Percentiles rank a stretch among this genome's conserved stretches.
phyloP scores from a whole-genome alignment of 2,113 vertebrate species.

The Emydocephalus ijimae region DNA sequence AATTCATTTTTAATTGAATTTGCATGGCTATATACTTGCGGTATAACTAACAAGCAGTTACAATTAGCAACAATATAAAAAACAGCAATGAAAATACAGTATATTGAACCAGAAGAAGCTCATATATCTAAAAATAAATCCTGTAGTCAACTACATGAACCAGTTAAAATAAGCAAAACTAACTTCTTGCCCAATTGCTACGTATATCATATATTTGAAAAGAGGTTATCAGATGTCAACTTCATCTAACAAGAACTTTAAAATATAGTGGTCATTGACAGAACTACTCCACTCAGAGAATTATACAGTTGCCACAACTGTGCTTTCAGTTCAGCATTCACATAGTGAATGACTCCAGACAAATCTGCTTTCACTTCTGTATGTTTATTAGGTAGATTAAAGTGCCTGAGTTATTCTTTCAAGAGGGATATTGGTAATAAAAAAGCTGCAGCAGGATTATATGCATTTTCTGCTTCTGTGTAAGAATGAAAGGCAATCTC shows the following conservation, averaged over 20 bases:
- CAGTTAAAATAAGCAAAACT: neutral
- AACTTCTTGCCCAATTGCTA: neutral
- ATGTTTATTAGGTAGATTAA: neutral
- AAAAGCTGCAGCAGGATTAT: neutral
- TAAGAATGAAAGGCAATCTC: constrained; percentile 18
- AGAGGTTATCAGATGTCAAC: neutral
- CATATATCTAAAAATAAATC: neutral
- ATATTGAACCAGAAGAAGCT: neutral
- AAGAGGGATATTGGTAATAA: neutral
- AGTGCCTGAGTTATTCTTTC: neutral
- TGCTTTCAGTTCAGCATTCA: neutral
- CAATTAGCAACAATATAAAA: neutral
- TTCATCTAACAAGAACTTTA: neutral
- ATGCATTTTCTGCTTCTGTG: constrained; percentile 23
- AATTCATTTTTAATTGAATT: neutral
- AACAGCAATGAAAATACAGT: neutral
- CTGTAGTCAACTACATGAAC: neutral
- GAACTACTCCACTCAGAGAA: neutral
- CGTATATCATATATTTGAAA: neutral
- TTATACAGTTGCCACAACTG: neutral
- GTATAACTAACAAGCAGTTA: neutral
- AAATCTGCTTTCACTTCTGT: neutral
- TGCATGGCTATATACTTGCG: neutral
- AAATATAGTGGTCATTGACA: neutral
- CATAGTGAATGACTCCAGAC: neutral